Base-by-base conservation (phyloP, 2,797 vertebrate genomes). In the Orestias chungarensis region DNA sequence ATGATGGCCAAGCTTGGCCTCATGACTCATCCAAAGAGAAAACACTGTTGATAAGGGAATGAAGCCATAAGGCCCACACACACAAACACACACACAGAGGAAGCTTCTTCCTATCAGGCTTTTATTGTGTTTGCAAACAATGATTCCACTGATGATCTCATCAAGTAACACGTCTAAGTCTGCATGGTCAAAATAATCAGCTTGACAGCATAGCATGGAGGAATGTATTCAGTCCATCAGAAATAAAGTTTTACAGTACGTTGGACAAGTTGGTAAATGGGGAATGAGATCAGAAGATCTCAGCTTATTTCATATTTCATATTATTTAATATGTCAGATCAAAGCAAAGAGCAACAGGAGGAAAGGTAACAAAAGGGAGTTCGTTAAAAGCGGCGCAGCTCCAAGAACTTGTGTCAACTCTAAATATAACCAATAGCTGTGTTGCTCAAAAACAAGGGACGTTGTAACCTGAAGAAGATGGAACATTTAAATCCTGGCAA, bases 121-220 rank as follows among this genome's bases (percentile, higher is more conserved):
- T 87, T 89, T 91, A 87, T 91, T 89, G 84, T 69, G 74, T 82
- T 85, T 87, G 74, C 86, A 77, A 84, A 77, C 72, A 81, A 81
- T 80, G 87, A 90, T 91, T 90, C 90, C 71, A 81, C 82, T 81
- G 86, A 90, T 91, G 91, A 92, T 89, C 86, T 93, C 92, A 91
- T 86, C 88, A 82, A 87, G 89, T 88, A 88, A 87, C 81, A 84
- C 55, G 78, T 87, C 68, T 84, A 84, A 89, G 85, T 89, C 72
- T 82, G 78, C 73, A 76, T 73, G 84, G 83, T 83, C 79, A 86
- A 68, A 14, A 50, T 25, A 20, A 50, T 25, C 77, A 85, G 86
- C 86, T 81, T 82, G 84, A 83, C 76, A 82, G 82, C 79, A 77
- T 81, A 80, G 84, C 80, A 89, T 74, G 43, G 70, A 78, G 79